A percentile compares a stretch with the other conserved stretches of the same genome.
phyloP scores from a whole-genome alignment of 2,888 invertebrate genomes.

The Pogonocherus hispidulus region DNA sequence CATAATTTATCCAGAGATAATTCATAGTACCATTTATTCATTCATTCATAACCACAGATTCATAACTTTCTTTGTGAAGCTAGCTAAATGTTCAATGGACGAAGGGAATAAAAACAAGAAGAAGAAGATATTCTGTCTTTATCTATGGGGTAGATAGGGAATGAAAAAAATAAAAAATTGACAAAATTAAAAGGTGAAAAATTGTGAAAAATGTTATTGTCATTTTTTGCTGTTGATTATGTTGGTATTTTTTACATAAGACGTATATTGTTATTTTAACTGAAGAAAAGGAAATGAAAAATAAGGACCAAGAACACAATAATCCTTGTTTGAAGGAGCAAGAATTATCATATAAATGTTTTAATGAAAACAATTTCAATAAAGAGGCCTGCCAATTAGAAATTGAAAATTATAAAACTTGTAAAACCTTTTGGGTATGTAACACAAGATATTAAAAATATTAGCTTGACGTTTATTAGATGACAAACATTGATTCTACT shows the following conservation, averaged over 20 bases:
- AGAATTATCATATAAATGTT: slow-evolving; percentile 79
- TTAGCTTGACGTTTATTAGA: slow-evolving; percentile 1
- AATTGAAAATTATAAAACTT: slow-evolving; percentile 84
- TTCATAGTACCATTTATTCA: too few relatives aligned
- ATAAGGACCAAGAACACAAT: slow-evolving; percentile 57
- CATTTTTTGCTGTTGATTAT: not conserved
- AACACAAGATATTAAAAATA: not conserved
- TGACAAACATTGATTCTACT: not conserved
- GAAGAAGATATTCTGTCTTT: too few relatives aligned
- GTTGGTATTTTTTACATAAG: slow-evolving; percentile 1
- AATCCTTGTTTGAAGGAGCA: slow-evolving; percentile 79
- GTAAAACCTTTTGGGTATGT: slow-evolving; percentile 87
- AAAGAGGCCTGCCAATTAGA: slow-evolving; percentile 76
- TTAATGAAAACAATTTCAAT: slow-evolving; percentile 78
- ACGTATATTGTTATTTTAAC: not conserved
- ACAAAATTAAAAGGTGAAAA: not conserved
- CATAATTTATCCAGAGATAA: too few relatives aligned
- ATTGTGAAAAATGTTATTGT: too few relatives aligned
- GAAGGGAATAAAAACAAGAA: too few relatives aligned
- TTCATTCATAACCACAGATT: too few relatives aligned
- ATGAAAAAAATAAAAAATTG: too few relatives aligned
- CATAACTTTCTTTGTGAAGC: too few relatives aligned
- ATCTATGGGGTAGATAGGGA: too few relatives aligned
- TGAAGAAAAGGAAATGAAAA: slow-evolving; percentile 48
- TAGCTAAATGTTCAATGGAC: too few relatives aligned